Evolutionary conservation across 2,113 vertebrate species (phyloP).

Genomic region (Chinchilla lanigera): DNA sequence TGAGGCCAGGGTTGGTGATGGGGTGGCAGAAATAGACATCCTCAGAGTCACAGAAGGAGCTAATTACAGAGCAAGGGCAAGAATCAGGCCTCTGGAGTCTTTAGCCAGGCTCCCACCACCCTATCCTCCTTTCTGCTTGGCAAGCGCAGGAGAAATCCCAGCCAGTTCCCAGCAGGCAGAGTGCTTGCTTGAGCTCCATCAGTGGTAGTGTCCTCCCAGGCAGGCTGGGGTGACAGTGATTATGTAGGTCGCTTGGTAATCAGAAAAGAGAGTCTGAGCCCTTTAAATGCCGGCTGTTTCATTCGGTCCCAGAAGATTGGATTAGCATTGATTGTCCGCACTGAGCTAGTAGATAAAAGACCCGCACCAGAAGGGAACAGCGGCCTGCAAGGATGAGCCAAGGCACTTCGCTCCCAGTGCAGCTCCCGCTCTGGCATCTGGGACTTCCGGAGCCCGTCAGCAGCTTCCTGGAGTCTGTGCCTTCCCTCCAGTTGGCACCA

Average conservation of each 20-base stretch:
- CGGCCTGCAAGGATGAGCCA: not conserved
- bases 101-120: not conserved
- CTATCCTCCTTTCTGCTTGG: not conserved
- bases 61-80: not conserved
- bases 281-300: constrained; percentile 51
- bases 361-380: not conserved
- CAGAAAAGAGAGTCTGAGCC: constrained; percentile 47
- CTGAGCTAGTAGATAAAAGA: constrained; percentile 3
- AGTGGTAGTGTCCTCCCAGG: constrained; percentile 15
- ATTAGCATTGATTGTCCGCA: constrained; percentile 4
- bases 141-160: constrained; percentile 43
- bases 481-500: not conserved
- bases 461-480: not conserved
- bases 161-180: constrained; percentile 56
- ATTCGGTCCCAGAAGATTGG: not conserved
- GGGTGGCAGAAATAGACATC: not conserved
- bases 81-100: not conserved
- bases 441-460: not conserved
- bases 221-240: constrained; percentile 39
- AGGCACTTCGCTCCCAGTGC: not conserved
- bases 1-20: not conserved
- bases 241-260: not conserved
- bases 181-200: not conserved
- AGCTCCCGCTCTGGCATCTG: not conserved
- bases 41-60: not conserved